A percentile compares a stretch with the other conserved stretches of the same genome.
These are phyloP conservation scores for Xerus rutilus DNA, from an alignment of 2,797 vertebrate genomes.

Conservation along the genomic window DNA sequence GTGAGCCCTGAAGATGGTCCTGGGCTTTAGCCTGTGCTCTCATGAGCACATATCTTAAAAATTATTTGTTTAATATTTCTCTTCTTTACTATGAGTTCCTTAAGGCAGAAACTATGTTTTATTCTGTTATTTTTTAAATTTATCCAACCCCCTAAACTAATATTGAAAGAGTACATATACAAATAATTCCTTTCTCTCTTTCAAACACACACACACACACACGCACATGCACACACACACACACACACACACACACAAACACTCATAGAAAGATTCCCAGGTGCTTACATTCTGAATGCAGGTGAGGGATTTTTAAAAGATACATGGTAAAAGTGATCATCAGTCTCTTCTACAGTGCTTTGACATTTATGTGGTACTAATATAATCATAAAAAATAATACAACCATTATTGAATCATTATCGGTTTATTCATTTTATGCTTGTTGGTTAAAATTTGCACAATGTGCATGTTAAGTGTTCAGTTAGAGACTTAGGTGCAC, in stretches of 20 bases:
- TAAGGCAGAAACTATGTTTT: neutral
- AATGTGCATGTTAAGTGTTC: constrained; percentile 13
- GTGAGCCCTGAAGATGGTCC: too few species aligned
- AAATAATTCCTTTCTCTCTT: neutral
- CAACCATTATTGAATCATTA: constrained; percentile 60
- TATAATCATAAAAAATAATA: constrained; percentile 60
- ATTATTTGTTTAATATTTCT: neutral
- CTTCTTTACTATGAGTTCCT: neutral
- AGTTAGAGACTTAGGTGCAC: constrained; percentile 12
- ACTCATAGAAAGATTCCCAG: neutral
- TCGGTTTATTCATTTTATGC: constrained; percentile 36
- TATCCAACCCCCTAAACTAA: neutral
- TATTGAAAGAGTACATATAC: neutral
- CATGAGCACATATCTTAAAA: neutral
- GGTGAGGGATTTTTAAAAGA: neutral
- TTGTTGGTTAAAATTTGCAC: constrained; percentile 56
- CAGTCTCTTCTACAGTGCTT: neutral
- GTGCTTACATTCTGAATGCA: constrained; percentile 7
- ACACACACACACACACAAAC: neutral
- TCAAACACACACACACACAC: neutral
- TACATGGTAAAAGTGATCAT: neutral
- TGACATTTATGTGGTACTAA: constrained; percentile 63
- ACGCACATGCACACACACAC: neutral
- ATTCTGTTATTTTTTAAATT: neutral
- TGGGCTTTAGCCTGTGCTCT: too few species aligned